Base-by-base conservation (phyloP, 37 sponge, comb jelly and placozoan genomes). In the Haliclona indistincta region DNA sequence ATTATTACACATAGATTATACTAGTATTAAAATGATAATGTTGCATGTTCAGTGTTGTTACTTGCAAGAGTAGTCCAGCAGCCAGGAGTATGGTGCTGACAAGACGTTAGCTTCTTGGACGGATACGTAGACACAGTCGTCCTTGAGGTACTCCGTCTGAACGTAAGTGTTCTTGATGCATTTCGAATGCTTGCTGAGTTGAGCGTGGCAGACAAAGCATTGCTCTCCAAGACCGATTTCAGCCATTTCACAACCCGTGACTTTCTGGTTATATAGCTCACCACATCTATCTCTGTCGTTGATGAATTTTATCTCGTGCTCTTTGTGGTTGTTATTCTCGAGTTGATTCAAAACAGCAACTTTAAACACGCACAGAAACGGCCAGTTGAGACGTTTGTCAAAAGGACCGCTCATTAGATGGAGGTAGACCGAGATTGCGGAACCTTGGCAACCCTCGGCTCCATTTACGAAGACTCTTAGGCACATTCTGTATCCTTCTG, bases 381-480 rank as follows among this genome's bases (percentile, higher is more conserved):
- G 78, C 78, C 78, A 77, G 15, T n/a, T 28, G 25, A 77, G 78
- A 30, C 38, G n/a, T 25, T 38, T 65, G 38, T 77, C 78, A 39
- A 33, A 64, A 34, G 63, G 65, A 68, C 78, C 68, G 11, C 34
- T 15, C 49, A 64, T 64, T 15, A 73, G 49, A 34, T 63, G 63
- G 20, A 4, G 10, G 33, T 28, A 62, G 43, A 55, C 32, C 13
- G 64, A 61, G 36, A 75, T 63, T 25, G 41, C 43, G 36, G 56
- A 43, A 35, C 61, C 74, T 30, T 37, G 7, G 6, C 74, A 28
- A 44, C 29, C 36, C 1, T 42, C 42, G 2, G 7, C 2, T 8
- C 76, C 76, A 43, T 63, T 43, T n/a, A 63, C 49, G 45, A 63
- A 42, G 23, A 75, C 65, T 3, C 51, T 30, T 11, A 75, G 19